phyloP scores from a whole-genome alignment of 2,113 vertebrate genomes.

The Isichthys henryi region DNA sequence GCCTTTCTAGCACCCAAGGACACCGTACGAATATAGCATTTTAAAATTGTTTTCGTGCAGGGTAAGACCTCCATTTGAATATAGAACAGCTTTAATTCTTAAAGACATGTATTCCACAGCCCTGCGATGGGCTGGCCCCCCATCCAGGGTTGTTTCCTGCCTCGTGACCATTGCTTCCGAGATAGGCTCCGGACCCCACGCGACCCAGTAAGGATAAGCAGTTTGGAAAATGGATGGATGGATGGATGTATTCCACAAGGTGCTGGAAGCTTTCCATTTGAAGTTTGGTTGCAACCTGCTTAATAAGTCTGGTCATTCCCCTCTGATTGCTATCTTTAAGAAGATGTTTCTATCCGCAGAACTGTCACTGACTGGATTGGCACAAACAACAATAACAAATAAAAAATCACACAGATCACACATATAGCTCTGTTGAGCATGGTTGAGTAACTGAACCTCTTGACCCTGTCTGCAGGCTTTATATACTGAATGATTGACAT shows the following conservation, averaged over 20 bases:
- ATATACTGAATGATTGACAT: neutral
- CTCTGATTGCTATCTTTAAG: neutral
- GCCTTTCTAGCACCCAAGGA: too few species aligned
- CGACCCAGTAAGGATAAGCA: too few species aligned
- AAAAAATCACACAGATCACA: neutral
- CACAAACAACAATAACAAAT: neutral
- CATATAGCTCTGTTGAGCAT: neutral
- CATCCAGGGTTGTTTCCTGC: too few species aligned
- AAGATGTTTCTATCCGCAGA: neutral
- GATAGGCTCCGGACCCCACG: too few species aligned
- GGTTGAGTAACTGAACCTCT: neutral
- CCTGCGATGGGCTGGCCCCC: too few species aligned
- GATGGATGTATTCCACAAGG: neutral
- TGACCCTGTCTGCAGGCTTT: neutral
- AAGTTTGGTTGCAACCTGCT: neutral
- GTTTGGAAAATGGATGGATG: too few species aligned
- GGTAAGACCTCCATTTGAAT: neutral
- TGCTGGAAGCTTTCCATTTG: neutral
- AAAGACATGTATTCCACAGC: neutral
- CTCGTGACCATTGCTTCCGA: too few species aligned
- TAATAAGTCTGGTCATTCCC: neutral
- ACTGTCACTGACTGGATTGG: neutral
- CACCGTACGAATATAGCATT: too few species aligned
- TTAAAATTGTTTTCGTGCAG: too few species aligned
- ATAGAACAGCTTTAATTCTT: neutral